Conservation (phyloP, 2,888 invertebrate species). For the Dichetophora obliterata region DNA sequence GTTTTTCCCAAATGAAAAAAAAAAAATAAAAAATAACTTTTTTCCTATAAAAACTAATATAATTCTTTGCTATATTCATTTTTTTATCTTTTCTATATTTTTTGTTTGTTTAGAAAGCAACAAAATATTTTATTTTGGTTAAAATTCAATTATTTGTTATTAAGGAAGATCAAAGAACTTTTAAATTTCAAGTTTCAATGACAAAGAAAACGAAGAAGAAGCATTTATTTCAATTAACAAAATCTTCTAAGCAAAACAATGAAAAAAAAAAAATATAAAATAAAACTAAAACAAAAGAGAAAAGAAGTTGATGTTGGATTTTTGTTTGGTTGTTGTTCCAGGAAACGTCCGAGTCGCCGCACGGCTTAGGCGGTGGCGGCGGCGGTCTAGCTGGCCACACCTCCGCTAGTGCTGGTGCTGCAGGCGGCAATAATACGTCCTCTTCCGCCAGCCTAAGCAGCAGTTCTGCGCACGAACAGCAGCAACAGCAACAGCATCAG, state of each 20-base stretch:
- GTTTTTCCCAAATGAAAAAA: conserved; percentile 41
- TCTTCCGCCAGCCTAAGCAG: conserved; percentile 43
- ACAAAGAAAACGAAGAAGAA: conserved; percentile 45
- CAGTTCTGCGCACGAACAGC: conserved; percentile 18
- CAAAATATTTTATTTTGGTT: conserved; percentile 33
- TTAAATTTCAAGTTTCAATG: conserved; percentile 24
- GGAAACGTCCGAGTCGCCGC: conserved; percentile 81
- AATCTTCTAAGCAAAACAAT: conserved; percentile 49
- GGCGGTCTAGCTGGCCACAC: conserved; percentile 55
- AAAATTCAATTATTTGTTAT: conserved; percentile 45
- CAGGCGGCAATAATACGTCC: conserved; percentile 44
- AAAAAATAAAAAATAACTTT: conserved; percentile 34
- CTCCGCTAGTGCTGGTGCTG: conserved; percentile 41
- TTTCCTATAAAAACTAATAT: conserved; percentile 49
- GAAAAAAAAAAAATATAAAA: conserved; percentile 47
- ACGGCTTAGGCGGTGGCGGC: conserved; percentile 74
- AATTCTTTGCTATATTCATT: conserved; percentile 37
- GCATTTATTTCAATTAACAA: conserved; percentile 46
- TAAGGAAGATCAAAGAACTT: neutral
- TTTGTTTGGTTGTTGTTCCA: conserved; percentile 87
- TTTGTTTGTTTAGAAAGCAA: conserved; percentile 36
- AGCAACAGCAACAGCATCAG: conserved; percentile 24
- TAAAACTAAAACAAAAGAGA: conserved; percentile 51
- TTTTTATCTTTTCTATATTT: neutral
- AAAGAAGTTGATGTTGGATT: conserved; percentile 90